phyloP scores from a whole-genome alignment of 1,140 invertebrate genomes.

The Sweltsa coloradensis region DNA sequence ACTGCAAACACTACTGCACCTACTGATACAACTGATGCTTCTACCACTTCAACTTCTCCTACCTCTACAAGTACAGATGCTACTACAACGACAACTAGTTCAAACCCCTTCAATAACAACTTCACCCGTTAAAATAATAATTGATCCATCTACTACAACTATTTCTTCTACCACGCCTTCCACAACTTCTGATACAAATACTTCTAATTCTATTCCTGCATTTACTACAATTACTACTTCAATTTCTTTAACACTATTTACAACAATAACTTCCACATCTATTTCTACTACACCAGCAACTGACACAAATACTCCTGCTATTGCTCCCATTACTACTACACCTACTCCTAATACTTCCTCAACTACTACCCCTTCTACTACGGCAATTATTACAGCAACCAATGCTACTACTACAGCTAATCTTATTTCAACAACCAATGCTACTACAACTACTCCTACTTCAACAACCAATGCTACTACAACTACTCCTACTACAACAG shows the following conservation, averaged over 20 bases:
- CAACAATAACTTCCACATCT: neutral
- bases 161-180: neutral
- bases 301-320: neutral
- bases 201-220: neutral
- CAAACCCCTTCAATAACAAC: neutral
- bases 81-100: neutral
- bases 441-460: neutral
- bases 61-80: neutral
- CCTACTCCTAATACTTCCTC: neutral
- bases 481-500: neutral
- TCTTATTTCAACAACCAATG: neutral
- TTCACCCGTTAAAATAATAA: neutral
- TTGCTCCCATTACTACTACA: neutral
- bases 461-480: neutral
- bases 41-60: neutral
- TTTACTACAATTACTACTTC: neutral
- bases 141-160: neutral
- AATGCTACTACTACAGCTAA: neutral
- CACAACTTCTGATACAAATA: neutral
- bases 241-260: neutral
- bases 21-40: neutral
- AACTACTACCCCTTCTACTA: neutral
- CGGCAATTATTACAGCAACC: too few relatives aligned
- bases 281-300: neutral
- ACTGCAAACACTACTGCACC: neutral